These are phyloP conservation scores for Sinodicranocentrus sp. DNA, from an alignment of 2,888 invertebrate species.

Conservation along the genomic window DNA sequence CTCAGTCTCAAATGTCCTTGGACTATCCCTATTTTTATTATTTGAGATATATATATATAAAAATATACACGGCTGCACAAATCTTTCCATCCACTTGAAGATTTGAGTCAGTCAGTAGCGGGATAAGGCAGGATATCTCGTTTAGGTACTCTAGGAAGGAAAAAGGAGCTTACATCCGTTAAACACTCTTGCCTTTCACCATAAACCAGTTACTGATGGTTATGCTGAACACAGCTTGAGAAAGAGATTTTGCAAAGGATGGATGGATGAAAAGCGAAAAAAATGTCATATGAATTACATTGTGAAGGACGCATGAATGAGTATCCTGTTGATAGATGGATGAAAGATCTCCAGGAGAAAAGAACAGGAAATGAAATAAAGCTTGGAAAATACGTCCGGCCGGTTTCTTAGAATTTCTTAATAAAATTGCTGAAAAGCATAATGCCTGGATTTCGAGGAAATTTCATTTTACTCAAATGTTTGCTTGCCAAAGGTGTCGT, in stretches of 20 bases:
- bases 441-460: constrained; percentile 24
- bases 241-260: constrained; percentile 3
- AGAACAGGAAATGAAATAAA: constrained; percentile 45
- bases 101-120: not conserved
- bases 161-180: constrained; percentile 29
- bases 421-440: constrained; percentile 43
- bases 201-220: constrained; percentile 37
- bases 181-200: constrained; percentile 25
- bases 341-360: constrained; percentile 11
- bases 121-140: constrained; percentile 6
- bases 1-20: not conserved
- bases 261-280: constrained; percentile 4
- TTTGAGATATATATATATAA: not conserved
- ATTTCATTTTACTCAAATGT: not conserved
- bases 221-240: constrained; percentile 8
- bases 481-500: not conserved
- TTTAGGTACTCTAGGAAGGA: constrained; percentile 1
- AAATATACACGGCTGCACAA: not conserved
- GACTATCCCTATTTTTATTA: too few species aligned
- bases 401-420: constrained; percentile 31
- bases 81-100: not conserved
- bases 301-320: constrained; percentile 41
- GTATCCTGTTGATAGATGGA: constrained; percentile 56
- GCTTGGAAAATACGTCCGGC: constrained; percentile 44
- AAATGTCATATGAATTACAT: constrained; percentile 46